phyloP scores from a whole-genome alignment of 2,113 vertebrate genomes.

The Pachypanchax playfairii region DNA sequence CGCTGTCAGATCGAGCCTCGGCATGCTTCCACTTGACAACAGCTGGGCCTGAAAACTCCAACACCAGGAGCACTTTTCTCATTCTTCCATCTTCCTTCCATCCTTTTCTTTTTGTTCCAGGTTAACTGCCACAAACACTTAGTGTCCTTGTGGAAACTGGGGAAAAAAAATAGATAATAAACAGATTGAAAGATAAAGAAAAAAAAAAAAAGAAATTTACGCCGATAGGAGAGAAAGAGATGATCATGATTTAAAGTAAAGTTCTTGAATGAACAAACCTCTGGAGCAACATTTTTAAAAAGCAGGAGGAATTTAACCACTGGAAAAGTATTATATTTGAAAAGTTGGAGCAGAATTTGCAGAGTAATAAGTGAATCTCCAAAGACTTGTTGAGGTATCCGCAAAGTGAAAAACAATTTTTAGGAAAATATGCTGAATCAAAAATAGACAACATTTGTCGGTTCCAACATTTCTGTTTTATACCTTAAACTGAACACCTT shows the following conservation, averaged over 20 bases:
- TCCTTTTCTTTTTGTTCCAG: conserved; percentile 33
- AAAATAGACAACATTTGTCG: neutral
- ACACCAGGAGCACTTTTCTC: conserved; percentile 65
- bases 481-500: conserved; percentile 15
- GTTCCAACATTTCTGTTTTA: conserved; percentile 5
- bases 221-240: conserved; percentile 13
- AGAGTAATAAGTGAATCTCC: neutral
- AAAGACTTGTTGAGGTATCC: neutral
- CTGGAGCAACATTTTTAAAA: conserved; percentile 16
- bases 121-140: conserved; percentile 54
- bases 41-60: conserved; percentile 67
- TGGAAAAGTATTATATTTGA: conserved; percentile 17
- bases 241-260: conserved; percentile 11
- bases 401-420: neutral
- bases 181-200: conserved; percentile 20
- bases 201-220: conserved; percentile 55
- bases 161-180: conserved; percentile 61
- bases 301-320: conserved; percentile 16
- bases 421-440: neutral
- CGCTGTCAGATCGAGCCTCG: conserved; percentile 67
- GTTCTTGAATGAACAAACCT: conserved; percentile 1
- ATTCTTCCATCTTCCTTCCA: conserved; percentile 53
- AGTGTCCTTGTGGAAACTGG: conserved; percentile 51
- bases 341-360: conserved; percentile 10
- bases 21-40: conserved; percentile 69